Conservation (phyloP, 2,797 vertebrate genomes). For the Scyliorhinus canicula region DNA sequence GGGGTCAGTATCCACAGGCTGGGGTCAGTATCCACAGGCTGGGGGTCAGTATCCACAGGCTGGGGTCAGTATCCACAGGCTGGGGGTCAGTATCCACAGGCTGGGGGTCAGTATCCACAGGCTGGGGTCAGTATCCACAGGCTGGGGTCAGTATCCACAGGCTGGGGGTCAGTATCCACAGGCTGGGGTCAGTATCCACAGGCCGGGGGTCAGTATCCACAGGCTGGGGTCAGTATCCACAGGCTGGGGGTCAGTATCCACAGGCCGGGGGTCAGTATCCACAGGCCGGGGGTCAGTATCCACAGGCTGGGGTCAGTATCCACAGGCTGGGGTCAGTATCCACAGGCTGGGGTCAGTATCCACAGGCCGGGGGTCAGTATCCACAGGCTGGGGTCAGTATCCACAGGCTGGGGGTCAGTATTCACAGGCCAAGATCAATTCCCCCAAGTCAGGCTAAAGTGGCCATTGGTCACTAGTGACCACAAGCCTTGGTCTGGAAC, state of each 20-base stretch:
- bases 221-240: neutral
- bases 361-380: neutral
- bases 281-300: too few species aligned
- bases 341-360: too few species aligned
- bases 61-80: neutral
- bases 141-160: neutral
- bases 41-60: neutral
- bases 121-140: neutral
- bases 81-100: neutral
- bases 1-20: too few species aligned
- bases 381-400: too few species aligned
- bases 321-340: too few species aligned
- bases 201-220: neutral
- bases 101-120: too few species aligned
- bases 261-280: neutral
- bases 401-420: too few species aligned
- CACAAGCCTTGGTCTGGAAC: too few species aligned
- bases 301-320: neutral
- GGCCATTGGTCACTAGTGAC: too few species aligned
- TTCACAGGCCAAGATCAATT: too few species aligned
- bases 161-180: neutral
- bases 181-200: too few species aligned
- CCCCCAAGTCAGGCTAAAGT: too few species aligned
- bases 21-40: neutral
- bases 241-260: neutral